phyloP scores from a whole-genome alignment of 2,888 invertebrate species.

The Drosophila affinis region DNA sequence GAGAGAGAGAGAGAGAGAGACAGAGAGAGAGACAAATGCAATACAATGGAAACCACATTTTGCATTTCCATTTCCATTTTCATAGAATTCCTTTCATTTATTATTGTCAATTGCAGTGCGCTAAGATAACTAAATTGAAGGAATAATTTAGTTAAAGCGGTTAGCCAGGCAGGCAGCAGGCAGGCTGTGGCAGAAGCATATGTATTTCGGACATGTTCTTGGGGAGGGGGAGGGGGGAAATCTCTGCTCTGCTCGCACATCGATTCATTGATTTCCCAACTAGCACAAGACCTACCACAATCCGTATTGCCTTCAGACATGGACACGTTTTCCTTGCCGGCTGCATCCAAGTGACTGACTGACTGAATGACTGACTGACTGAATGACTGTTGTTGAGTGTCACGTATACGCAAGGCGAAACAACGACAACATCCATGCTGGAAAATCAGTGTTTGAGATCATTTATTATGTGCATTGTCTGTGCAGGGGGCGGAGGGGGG shows the following conservation, averaged over 20 bases:
- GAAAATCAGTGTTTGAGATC: slow-evolving; percentile 37
- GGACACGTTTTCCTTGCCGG: slow-evolving; percentile 28
- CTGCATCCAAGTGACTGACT: slow-evolving; percentile 1
- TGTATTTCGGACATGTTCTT: background rate
- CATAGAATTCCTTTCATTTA: slow-evolving; percentile 27
- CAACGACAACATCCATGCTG: slow-evolving; percentile 16
- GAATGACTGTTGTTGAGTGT: slow-evolving; percentile 14
- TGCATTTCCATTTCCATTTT: slow-evolving; percentile 35
- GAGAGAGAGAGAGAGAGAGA: slow-evolving; percentile 13
- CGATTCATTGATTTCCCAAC: slow-evolving; percentile 1
- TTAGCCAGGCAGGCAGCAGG: background rate
- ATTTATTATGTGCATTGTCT: slow-evolving; percentile 59
- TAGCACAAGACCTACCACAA: slow-evolving; percentile 45
- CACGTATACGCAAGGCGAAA: slow-evolving; percentile 24
- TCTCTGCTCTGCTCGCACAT: background rate
- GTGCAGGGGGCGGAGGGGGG: no score
- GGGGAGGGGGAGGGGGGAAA: background rate
- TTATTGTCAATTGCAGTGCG: slow-evolving; percentile 8
- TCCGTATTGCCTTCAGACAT: slow-evolving; percentile 28
- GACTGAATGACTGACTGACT: slow-evolving; percentile 13
- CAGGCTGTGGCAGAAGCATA: background rate
- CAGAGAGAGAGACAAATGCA: slow-evolving; percentile 35
- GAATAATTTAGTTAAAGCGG: slow-evolving; percentile 10
- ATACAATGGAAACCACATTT: slow-evolving; percentile 33
- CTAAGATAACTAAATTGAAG: slow-evolving; percentile 9